These are phyloP conservation scores for Danaus chrysippus DNA, from an alignment of 2,888 invertebrate species.

Conservation along the genomic window DNA sequence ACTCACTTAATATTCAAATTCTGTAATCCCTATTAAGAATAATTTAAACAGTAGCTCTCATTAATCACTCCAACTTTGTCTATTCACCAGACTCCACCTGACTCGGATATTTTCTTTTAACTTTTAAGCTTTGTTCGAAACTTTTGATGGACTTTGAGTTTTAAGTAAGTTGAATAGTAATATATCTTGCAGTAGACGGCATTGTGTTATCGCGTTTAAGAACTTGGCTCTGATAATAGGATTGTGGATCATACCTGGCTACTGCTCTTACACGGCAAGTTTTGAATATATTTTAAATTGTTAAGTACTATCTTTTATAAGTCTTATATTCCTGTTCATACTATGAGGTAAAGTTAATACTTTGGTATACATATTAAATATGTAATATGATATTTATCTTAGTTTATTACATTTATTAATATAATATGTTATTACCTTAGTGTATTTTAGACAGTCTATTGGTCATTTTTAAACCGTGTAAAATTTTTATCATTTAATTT, in stretches of 20 bases:
- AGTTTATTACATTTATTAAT: no score
- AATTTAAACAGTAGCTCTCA: constrained; percentile 63
- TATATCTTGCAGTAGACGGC: constrained; percentile 58
- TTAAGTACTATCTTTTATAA: no score
- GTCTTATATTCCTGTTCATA: no score
- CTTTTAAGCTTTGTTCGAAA: constrained; percentile 76
- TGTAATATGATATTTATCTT: no score
- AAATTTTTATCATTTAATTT: no score
- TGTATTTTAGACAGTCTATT: no score
- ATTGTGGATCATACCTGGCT: constrained; percentile 10
- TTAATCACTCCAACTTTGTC: constrained; percentile 75
- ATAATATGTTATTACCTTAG: no score
- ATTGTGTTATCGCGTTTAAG: constrained; percentile 35
- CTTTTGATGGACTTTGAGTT: constrained; percentile 77
- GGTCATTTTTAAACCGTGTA: no score
- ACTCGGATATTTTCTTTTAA: constrained; percentile 77
- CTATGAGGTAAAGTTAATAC: no score
- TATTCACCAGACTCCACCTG: constrained; percentile 72
- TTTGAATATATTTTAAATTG: neutral
- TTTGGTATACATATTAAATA: no score
- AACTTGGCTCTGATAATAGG: constrained; percentile 26
- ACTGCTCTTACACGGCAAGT: neutral
- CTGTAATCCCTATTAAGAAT: constrained; percentile 66
- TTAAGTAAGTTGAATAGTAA: constrained; percentile 77
- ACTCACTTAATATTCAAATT: constrained; percentile 32